Base-by-base conservation (phyloP, 2,888 invertebrate species). In the Parapristionchus giblindavisi region DNA sequence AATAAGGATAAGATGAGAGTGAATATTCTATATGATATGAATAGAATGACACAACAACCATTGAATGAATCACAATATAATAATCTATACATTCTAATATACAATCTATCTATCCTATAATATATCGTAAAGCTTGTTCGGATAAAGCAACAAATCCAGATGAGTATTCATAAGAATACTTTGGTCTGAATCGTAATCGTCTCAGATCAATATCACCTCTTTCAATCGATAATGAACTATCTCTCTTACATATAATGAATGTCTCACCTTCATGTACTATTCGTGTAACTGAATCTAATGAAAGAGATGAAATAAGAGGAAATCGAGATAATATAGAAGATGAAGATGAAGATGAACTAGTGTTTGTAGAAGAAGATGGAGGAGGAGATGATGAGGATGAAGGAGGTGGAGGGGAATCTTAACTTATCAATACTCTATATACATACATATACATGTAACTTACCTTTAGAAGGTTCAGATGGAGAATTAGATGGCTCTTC, bases 251-350 rank as follows among this genome's bases (percentile, higher is more conserved):
- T 8, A 24, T n/a, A 2, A 65, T 48, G 24, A 24, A 54, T 24
- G 24, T 76, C 79, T 74, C 75, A 80, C 81, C 81, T 76, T 78
- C 77, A 43, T 80, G 70, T 56, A 81, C 79, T 32, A 81, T 56
- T 36, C 75, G 75, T 17, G 80, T 79, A 43, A 81, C 82, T 0
- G 76, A 77, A 75, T 82, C 82, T 54, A 82, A 79, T 17, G 82
- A 81, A 14, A 81, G 77, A 21, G 82, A 81, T 5, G 82, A 82
- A 40, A 82, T 78, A 34, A 81, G 63, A 68, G 70, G 60, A 54
- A 68, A 68, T 68, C 61, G 70, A 52, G 24, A 51, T 43, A 60
- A 32, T 51, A 52, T 58, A 51, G 70, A 70, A 14, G 51, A n/a
- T 38, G 29, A 52, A 61, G 70, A 40, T 38, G 48, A 32, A 52